Conservation (phyloP, 1,140 invertebrate genomes). For the Bombus waltoni region DNA sequence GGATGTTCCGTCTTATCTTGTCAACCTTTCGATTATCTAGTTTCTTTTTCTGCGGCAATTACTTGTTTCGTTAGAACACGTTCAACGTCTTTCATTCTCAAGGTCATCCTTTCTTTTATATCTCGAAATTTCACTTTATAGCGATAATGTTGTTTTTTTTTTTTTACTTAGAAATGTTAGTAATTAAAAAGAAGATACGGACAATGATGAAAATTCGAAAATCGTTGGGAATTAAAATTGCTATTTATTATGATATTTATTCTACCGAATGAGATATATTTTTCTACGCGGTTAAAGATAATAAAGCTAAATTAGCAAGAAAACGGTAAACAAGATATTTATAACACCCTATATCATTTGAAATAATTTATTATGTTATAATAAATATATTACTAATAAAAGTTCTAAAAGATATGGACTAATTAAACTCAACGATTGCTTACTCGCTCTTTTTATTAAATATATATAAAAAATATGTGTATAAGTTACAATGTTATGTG, state of each 20-base stretch:
- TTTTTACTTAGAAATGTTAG: background rate
- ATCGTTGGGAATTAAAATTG: background rate
- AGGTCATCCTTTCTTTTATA: background rate
- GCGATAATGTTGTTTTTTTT: background rate
- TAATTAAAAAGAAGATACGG: background rate
- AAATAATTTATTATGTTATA: background rate
- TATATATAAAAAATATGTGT: slow-evolving; percentile 83
- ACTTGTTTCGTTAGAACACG: background rate
- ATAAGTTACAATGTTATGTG: slow-evolving; percentile 77
- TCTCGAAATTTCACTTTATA: background rate
- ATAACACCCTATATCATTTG: background rate
- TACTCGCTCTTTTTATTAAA: slow-evolving; percentile 80
- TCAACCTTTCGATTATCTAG: background rate
- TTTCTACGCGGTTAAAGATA: background rate
- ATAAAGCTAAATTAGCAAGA: background rate
- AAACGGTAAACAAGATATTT: background rate
- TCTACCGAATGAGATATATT: background rate
- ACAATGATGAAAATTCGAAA: background rate
- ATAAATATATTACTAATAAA: too few relatives aligned
- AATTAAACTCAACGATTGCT: slow-evolving; percentile 19
- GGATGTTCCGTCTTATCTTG: background rate
- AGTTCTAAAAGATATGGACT: background rate
- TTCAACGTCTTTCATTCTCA: background rate
- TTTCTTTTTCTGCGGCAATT: background rate
- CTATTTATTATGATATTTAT: background rate